These are phyloP conservation scores for Ctena decussata DNA, from an alignment of 2,888 invertebrate species.

Conservation along the genomic window DNA sequence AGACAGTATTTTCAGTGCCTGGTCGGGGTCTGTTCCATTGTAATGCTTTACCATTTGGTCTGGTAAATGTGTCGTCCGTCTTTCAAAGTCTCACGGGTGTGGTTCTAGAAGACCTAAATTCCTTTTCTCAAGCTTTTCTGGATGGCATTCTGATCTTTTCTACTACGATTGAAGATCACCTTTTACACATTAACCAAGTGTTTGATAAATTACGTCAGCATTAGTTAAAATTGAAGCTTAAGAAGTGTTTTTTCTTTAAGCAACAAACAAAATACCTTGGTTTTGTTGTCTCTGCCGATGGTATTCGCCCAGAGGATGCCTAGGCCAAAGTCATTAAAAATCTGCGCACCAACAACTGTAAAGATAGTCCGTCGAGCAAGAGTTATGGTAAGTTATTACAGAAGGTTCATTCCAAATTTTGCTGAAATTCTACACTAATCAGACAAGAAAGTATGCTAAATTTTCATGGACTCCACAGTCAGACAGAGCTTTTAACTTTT, in stretches of 20 bases:
- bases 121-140: too few species aligned
- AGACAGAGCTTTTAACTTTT: constrained; percentile 14
- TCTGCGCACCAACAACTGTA: constrained; percentile 34
- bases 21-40: constrained; percentile 31
- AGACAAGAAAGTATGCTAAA: constrained; percentile 25
- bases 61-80: constrained; percentile 35
- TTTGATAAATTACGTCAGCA: constrained; percentile 45
- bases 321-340: constrained; percentile 28
- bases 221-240: constrained; percentile 36
- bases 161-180: constrained; percentile 49
- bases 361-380: constrained; percentile 3
- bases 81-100: constrained; percentile 38
- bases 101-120: constrained; percentile 35
- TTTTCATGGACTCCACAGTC: constrained; percentile 17
- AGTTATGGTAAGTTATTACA: constrained; percentile 11
- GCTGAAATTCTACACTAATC: constrained; percentile 18
- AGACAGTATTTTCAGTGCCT: constrained; percentile 44
- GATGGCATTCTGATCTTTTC: constrained; percentile 59
- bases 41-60: too few species aligned
- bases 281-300: constrained; percentile 27
- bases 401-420: constrained; percentile 45
- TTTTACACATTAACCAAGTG: constrained; percentile 30
- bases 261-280: constrained; percentile 40
- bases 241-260: constrained; percentile 40
- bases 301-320: constrained; percentile 29